phyloP scores from a whole-genome alignment of 2,113 vertebrate species.

The Ictalurus punctatus region DNA sequence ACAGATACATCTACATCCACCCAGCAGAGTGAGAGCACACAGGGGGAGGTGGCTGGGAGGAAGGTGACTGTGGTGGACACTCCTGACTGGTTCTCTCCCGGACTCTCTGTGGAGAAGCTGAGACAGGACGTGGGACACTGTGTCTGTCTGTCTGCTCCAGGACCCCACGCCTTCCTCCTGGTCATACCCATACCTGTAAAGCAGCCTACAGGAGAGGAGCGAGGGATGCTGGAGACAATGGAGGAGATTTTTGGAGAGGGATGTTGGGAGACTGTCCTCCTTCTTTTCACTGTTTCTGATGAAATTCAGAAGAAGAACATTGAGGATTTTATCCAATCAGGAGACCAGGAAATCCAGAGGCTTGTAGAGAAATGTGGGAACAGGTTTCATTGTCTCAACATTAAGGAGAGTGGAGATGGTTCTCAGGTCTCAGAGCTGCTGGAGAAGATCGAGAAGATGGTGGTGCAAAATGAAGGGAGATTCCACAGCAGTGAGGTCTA shows the following conservation, averaged over 20 bases:
- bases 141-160: too few relatives aligned
- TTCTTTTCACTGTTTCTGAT: not conserved
- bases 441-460: slow-evolving; percentile 4
- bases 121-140: too few relatives aligned
- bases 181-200: slow-evolving; percentile 11
- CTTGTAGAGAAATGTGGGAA: slow-evolving; percentile 24
- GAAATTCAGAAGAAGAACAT: not conserved
- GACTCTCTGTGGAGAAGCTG: too few relatives aligned
- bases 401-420: slow-evolving; percentile 6
- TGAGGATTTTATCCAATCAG: slow-evolving; percentile 8
- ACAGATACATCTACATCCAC: not conserved
- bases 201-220: slow-evolving; percentile 10
- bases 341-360: not conserved
- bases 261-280: not conserved
- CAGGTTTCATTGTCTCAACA: not conserved
- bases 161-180: too few relatives aligned
- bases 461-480: not conserved
- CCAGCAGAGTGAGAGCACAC: too few relatives aligned
- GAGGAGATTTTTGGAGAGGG: not conserved
- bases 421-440: slow-evolving; percentile 8
- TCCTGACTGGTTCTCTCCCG: too few relatives aligned
- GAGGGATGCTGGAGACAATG: slow-evolving; percentile 6
- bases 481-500: not conserved
- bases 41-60: too few relatives aligned
- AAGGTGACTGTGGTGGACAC: too few relatives aligned